Conservation (phyloP, 2,113 vertebrate species). For the Calidris pygmaea region DNA sequence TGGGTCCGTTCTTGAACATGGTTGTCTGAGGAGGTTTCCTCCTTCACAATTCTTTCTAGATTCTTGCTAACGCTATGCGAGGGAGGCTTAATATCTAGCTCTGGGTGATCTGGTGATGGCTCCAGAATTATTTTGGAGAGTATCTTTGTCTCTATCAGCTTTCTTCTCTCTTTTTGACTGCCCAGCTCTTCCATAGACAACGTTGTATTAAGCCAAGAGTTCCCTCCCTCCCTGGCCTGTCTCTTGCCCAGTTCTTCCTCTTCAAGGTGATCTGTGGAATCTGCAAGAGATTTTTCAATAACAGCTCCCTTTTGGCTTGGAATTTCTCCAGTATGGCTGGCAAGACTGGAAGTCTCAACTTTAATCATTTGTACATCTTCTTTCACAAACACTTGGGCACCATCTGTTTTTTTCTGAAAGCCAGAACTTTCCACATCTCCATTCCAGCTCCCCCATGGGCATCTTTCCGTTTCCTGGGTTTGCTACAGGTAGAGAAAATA, state of each 20-base stretch:
- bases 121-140: slow-evolving; percentile 52
- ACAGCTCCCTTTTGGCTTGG: neutral
- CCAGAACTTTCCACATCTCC: neutral
- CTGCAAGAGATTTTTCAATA: neutral
- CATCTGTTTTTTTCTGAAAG: neutral
- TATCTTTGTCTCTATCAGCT: slow-evolving; percentile 67
- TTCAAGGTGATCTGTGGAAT: neutral
- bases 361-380: neutral
- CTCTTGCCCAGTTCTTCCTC: neutral
- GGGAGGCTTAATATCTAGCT: neutral
- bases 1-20: neutral
- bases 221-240: neutral
- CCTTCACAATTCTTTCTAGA: neutral
- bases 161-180: slow-evolving; percentile 51
- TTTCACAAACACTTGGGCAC: neutral
- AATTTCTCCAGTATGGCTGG: neutral
- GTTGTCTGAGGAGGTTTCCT: neutral
- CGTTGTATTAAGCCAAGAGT: neutral
- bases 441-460: neutral
- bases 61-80: neutral
- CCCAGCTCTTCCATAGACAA: neutral
- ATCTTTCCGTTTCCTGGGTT: neutral
- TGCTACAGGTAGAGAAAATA: slow-evolving; percentile 22
- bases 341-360: neutral
- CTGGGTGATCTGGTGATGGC: neutral